Evolutionary conservation across 2,113 vertebrate genomes (phyloP), one percentile per base, ranked within the genome.

Genomic region (Spilogale gracilis): DNA sequence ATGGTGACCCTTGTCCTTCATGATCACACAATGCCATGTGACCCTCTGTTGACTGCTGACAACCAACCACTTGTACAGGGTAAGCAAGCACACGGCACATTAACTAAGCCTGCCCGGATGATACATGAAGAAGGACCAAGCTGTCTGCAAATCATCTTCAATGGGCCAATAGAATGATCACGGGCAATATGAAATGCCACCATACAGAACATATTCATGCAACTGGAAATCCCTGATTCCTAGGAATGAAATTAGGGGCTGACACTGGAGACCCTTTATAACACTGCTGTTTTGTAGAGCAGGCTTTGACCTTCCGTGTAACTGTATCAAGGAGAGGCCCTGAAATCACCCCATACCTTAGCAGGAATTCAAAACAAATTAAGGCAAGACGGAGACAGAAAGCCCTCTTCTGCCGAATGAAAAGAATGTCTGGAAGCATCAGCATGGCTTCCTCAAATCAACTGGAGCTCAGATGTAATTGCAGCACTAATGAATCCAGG

Each of bases 211-310:
- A 0, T 13, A 25, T 30, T 50, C 43, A 21, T 43, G 48, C 20
- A 2, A 23, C 0, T 16, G 25, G 23, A 25, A 61, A 69, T n/a
- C 32, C 65, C 13, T 21, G 14, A 76, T 5, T 54, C 12, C 82
- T 38, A 17, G 0, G 48, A 38, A 12, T 12, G 8, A 54, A 54
- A 9, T 18, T 25, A 54, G 12, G 5, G 5, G 43, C 52, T 11
- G 9, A 2, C 0, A 0, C 8, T 14, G n/a, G 20, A 17, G 14
- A 3, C 10, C 0, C 2, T 5, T 71, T 3, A 5, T 11, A 1
- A 30, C 9, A 0, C 6, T 2, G 7, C 17, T 7, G 7, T 25
- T 20, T 23, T 16, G 7, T 17, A 54, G 23, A 52, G 30, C 0
- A 3, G 50, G 12, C 45, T 32, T 23, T 9, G 71, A 86, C 8